A percentile compares a stretch with the other conserved stretches of the same genome.
Conservation (phyloP, 64 coral and sea anemone species). For the Porites australiensis region DNA sequence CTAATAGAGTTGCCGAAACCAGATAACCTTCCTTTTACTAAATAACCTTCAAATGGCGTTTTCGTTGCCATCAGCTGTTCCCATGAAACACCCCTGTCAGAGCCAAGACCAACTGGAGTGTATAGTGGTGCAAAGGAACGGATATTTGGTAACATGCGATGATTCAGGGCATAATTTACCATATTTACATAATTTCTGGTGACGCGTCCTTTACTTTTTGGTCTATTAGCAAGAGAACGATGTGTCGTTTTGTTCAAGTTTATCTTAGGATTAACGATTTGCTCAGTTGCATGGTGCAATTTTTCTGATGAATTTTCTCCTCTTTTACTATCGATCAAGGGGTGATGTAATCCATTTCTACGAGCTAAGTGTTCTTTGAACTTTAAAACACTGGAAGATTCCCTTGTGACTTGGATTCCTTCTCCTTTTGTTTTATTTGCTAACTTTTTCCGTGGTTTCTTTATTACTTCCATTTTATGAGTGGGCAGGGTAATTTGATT, state of each 20-base stretch:
- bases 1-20: no score
- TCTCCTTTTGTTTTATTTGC: background rate
- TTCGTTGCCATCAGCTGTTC: background rate
- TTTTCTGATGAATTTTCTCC: background rate
- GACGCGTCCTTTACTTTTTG: background rate
- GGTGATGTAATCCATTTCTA: background rate
- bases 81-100: background rate
- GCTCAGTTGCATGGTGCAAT: background rate
- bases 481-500: background rate
- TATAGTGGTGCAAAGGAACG: background rate
- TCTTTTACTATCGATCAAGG: background rate
- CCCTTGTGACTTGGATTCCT: background rate
- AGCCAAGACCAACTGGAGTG: background rate
- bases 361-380: background rate
- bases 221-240: background rate
- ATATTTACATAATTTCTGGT: background rate
- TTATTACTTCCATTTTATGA: background rate
- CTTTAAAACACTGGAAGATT: no score
- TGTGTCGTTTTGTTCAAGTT: background rate
- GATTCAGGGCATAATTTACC: background rate
- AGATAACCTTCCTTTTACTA: no score
- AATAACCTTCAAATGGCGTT: background rate
- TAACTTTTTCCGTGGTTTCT: no score
- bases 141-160: background rate
- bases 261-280: background rate